These are phyloP conservation scores for Pseudorhiza aurosa DNA, from an alignment of 30 jellyfish, hydroid and myxozoan genomes.

Conservation along the genomic window DNA sequence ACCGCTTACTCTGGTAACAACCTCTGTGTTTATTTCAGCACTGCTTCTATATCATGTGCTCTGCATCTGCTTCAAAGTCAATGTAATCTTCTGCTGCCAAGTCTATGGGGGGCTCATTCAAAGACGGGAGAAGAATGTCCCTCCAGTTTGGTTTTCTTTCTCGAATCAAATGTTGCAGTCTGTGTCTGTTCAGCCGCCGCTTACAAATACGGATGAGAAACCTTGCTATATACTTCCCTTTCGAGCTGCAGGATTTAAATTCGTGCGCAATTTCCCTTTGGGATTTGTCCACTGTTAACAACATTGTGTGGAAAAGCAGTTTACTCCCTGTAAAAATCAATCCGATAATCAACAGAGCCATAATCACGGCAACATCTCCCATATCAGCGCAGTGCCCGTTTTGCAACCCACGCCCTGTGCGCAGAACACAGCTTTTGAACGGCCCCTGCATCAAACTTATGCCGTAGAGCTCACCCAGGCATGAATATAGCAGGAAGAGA, in stretches of 20 bases:
- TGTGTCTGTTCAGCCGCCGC: slow-evolving; percentile 57
- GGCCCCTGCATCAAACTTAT: slow-evolving; percentile 36
- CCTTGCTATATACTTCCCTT: not conserved
- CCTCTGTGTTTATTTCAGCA: too few species aligned
- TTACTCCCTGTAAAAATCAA: slow-evolving; percentile 1
- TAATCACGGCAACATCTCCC: slow-evolving; percentile 61
- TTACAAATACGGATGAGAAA: slow-evolving; percentile 16
- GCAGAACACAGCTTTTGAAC: slow-evolving; percentile 52
- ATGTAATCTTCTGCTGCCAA: slow-evolving; percentile 65
- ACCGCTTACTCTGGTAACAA: too few species aligned
- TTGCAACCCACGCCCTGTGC: not conserved
- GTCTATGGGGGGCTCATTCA: slow-evolving; percentile 74
- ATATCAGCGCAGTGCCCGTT: slow-evolving; percentile 20
- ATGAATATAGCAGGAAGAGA: slow-evolving; percentile 50
- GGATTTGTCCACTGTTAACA: slow-evolving; percentile 66
- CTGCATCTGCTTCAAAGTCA: slow-evolving; percentile 53
- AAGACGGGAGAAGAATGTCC: slow-evolving; percentile 67
- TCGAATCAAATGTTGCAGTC: slow-evolving; percentile 50
- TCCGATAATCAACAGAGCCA: slow-evolving; percentile 19
- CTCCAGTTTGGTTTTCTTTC: slow-evolving; percentile 64
- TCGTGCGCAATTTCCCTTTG: slow-evolving; percentile 34
- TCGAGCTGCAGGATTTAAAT: slow-evolving; percentile 21
- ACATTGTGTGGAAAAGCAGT: slow-evolving; percentile 25
- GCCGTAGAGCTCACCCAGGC: slow-evolving; percentile 48
- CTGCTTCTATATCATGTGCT: slow-evolving; percentile 58